These are phyloP conservation scores for Formica exsecta DNA, from an alignment of 1,140 invertebrate species.

Conservation along the genomic window DNA sequence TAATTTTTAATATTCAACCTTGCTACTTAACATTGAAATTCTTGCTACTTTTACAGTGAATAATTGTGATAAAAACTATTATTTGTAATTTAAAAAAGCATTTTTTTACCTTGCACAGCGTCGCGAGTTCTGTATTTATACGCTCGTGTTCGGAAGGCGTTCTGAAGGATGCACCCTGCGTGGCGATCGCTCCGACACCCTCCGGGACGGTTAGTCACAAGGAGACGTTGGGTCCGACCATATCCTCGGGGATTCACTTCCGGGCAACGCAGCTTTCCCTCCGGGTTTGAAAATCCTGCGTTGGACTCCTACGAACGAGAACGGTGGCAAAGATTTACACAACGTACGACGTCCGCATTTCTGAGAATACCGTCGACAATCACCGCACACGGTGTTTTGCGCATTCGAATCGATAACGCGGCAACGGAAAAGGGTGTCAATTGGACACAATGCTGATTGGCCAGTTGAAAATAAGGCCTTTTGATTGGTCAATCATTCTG, in stretches of 20 bases:
- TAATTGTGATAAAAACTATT: background rate
- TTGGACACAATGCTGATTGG: too few relatives aligned
- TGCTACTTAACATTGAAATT: background rate
- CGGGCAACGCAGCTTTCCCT: constrained; percentile 21
- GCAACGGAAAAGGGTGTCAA: background rate
- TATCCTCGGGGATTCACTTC: constrained; percentile 52
- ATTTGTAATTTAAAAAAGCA: background rate
- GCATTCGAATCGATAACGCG: constrained; percentile 85
- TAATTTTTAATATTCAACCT: background rate
- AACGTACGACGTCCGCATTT: constrained; percentile 54
- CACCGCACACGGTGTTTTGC: constrained; percentile 74
- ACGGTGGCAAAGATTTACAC: background rate
- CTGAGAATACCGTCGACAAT: constrained; percentile 23
- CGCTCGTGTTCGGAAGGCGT: constrained; percentile 79
- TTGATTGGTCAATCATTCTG: too few relatives aligned
- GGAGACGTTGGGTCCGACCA: constrained; percentile 77
- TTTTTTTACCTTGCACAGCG: constrained; percentile 83
- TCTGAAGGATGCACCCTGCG: constrained; percentile 64
- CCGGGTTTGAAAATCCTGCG: background rate
- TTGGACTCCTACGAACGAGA: background rate
- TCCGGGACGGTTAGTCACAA: constrained; percentile 81
- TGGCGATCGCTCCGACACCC: constrained; percentile 64
- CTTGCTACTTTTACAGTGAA: background rate
- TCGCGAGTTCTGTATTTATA: constrained; percentile 85
- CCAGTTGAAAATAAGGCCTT: too few relatives aligned